phyloP scores from a whole-genome alignment of 2,888 invertebrate genomes.

The Dusona sp. region DNA sequence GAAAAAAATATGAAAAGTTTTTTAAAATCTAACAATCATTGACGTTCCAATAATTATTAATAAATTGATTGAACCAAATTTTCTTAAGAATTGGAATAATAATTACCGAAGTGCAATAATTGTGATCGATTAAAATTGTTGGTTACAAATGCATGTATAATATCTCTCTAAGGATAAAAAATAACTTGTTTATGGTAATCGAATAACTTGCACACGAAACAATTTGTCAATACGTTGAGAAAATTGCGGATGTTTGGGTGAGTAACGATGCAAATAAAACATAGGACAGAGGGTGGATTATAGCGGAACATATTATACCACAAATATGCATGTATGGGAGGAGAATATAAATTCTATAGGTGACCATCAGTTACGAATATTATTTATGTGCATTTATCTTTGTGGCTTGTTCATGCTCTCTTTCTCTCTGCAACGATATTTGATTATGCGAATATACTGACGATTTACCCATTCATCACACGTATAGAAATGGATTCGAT shows the following conservation, averaged over 20 bases:
- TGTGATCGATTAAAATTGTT: not conserved
- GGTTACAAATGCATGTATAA: not conserved
- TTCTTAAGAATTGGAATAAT: not conserved
- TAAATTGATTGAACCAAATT: not conserved
- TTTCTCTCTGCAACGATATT: conserved; percentile 24
- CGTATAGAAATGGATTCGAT: conserved; percentile 30
- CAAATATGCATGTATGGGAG: not conserved
- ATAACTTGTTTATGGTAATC: not conserved
- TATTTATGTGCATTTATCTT: conserved; percentile 38
- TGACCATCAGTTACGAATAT: conserved; percentile 38
- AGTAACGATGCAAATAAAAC: conserved; percentile 8
- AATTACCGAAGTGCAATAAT: not conserved
- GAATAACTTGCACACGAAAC: not conserved
- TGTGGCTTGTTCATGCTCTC: not conserved
- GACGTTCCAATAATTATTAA: not conserved
- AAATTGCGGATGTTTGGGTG: not conserved
- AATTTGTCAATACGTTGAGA: not conserved
- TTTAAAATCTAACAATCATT: not conserved
- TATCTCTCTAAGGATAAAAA: not conserved
- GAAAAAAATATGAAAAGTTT: not conserved
- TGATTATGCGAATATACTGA: conserved; percentile 20
- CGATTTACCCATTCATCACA: conserved; percentile 11
- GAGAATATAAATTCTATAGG: conserved; percentile 7
- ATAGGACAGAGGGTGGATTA: not conserved
- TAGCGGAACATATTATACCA: conserved; percentile 4